A percentile compares a stretch with the other conserved stretches of the same genome.
These are phyloP conservation scores for Holotrichia oblita DNA, from an alignment of 1,140 invertebrate genomes.

Conservation along the genomic window DNA sequence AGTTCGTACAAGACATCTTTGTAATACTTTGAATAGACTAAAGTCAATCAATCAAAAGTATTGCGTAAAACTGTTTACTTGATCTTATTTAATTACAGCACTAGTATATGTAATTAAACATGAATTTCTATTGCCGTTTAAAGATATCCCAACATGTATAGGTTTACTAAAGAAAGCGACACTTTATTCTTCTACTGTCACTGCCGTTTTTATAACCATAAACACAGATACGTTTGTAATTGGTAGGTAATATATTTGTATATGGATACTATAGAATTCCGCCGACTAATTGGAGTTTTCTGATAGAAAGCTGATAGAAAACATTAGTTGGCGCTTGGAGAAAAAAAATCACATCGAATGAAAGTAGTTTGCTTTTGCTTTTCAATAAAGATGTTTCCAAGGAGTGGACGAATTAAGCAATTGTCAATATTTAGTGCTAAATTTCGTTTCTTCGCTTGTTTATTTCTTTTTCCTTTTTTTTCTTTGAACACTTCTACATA, in stretches of 20 bases:
- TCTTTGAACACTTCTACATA: no score
- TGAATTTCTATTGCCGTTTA: background rate
- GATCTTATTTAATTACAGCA: no score
- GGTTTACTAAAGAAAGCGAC: conserved; percentile 8
- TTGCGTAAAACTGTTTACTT: no score
- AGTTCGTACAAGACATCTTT: no score
- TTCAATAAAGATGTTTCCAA: background rate
- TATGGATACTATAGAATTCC: background rate
- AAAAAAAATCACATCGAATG: background rate
- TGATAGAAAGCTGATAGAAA: conserved; percentile 8
- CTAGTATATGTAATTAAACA: background rate
- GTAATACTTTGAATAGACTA: no score
- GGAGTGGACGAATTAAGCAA: background rate
- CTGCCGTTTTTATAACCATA: background rate
- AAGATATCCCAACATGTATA: background rate
- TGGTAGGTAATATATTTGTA: background rate
- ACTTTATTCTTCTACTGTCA: background rate
- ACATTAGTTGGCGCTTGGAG: background rate
- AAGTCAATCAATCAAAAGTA: no score
- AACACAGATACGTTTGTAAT: background rate
- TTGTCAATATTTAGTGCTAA: no score
- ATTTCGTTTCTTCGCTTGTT: no score
- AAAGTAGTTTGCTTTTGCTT: conserved; percentile 13
- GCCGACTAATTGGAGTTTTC: conserved; percentile 1
- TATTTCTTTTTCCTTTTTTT: no score